Base-by-base conservation (phyloP, 1,140 invertebrate genomes). In the Drosophila persimilis region DNA sequence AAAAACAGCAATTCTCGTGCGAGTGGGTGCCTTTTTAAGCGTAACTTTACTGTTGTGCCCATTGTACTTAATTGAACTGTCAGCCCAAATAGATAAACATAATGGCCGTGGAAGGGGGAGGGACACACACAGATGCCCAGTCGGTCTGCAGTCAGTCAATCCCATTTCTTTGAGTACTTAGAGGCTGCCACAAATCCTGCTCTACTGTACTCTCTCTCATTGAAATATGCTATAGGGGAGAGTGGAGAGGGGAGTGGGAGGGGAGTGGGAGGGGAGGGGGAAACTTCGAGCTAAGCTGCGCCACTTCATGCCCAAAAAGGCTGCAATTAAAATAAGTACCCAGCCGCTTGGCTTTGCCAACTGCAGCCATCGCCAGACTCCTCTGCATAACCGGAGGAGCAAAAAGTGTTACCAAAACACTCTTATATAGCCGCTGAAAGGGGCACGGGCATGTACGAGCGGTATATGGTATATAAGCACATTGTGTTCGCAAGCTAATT, bases 301-400 rank as follows among this genome's bases (percentile, higher is more conserved):
- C 77, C 81, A 85, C 81, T 85, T 85, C 81, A 81, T 59, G 55
- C 61, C 81, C 81, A 64, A 86, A 85, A 78, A 86, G 81, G 77
- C 74, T 88, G 81, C 81, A 86, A 86, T 88, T 88, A 86, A 86
- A 86, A 86, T 88, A 86, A 86, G 83, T 88, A 88, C 81, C 75
- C 70, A 39, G 72, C 63, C 79, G 66, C 50, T 86, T 85, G 80
- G 72, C 67, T 77, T 59, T 44, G 31, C 22, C 57, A 62, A 69
- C 53, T 69, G 63, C 17, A 43, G 48, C 65, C 11, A 43, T 44
- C 35, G 41, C 7, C 63, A 63, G 51, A 67, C 44, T 57, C 26
- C 41, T 47, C 39, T 24, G 51, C 63, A 70, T 65, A 46, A 54
- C 54, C 58, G 22, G 47, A 45, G 50, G 48, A 67, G 26, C 44